Evolutionary conservation across 2,797 vertebrate species (phyloP), one percentile per base, ranked within the genome.

Genomic region (Scolopax bukidnonensis): DNA sequence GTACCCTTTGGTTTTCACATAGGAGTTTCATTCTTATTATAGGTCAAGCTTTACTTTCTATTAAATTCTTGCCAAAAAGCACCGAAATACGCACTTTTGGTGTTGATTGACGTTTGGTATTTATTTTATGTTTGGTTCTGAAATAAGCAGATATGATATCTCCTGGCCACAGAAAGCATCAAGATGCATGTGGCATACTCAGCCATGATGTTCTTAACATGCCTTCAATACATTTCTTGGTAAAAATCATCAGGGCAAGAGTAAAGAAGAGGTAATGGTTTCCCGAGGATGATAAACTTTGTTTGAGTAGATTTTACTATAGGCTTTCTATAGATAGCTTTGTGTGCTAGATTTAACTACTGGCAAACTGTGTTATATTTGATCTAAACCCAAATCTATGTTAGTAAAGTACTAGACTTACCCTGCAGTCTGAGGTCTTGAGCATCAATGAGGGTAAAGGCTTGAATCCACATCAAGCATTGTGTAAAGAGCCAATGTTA

Each of bases 371-470:
- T 63, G 21, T 32, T 81, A 21, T 51, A 76, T 84, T 87, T 70
- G 54, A 79, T 73, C 40, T 75, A 79, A 96, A 40, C 3, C n/a
- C 28, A 77, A 82, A 96, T 77, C 86, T 76, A 2, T 56, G 43
- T 51, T 24, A 79, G 80, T 76, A 32, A 91, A 94, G 51, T 50
- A 60, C 45, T 79, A 3, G 2, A 77, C 56, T 60, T 74, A 79
- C 17, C 38, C 63, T 69, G 50, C 28, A 71, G 70, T 80, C 51
- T 74, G 68, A 91, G 70, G 86, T 89, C 85, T 77, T 67, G 28
- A 91, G 73, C 64, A 81, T 95, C 85, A 88, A 41, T 75, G 91
- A 89, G 38, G 48, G 53, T 80, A 78, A 93, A 95, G 65, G 54
- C 79, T 94, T 95, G 90, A 87, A 84, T 65, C 89, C 63, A 79